Evolutionary conservation across 2,113 vertebrate genomes (phyloP).

Genomic region (Nycticryphes semicollaris): DNA sequence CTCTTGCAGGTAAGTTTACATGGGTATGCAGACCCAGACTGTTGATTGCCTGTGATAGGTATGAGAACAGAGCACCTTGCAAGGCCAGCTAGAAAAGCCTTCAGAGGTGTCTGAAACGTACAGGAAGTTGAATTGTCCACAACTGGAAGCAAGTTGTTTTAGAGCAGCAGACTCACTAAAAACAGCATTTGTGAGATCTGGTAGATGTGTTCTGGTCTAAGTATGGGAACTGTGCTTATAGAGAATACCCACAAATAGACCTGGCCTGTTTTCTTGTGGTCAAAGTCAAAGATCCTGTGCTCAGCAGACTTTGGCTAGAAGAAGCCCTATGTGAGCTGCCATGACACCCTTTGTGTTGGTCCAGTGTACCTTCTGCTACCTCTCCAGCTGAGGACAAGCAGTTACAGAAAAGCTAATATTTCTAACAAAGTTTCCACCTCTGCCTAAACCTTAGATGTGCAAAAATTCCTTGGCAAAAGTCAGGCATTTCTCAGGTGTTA

Average conservation of each 20-base stretch:
- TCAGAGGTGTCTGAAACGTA: not conserved
- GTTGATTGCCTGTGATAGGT: fast-evolving
- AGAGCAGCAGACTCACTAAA: not conserved
- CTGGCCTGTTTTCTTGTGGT: not conserved
- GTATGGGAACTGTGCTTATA: not conserved
- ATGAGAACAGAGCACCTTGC: not conserved
- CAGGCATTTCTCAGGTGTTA: not conserved
- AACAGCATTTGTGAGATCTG: fast-evolving
- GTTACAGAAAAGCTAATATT: not conserved
- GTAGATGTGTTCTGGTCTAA: not conserved
- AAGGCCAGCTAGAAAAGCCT: not conserved
- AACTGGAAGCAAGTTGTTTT: not conserved
- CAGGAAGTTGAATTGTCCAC: not conserved
- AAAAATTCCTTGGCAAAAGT: not conserved
- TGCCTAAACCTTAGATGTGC: not conserved
- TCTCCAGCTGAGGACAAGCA: not conserved
- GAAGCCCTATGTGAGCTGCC: not conserved
- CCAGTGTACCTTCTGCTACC: not conserved
- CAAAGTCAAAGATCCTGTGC: not conserved
- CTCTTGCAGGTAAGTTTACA: fast-evolving
- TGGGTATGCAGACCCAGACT: not conserved
- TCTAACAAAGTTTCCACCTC: not conserved
- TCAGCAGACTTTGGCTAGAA: not conserved
- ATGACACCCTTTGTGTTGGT: not conserved
- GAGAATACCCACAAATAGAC: not conserved